A percentile compares a stretch with the other conserved stretches of the same genome.
Evolutionary conservation across 2,113 vertebrate species (phyloP).

Genomic region (Lophura nycthemera): DNA sequence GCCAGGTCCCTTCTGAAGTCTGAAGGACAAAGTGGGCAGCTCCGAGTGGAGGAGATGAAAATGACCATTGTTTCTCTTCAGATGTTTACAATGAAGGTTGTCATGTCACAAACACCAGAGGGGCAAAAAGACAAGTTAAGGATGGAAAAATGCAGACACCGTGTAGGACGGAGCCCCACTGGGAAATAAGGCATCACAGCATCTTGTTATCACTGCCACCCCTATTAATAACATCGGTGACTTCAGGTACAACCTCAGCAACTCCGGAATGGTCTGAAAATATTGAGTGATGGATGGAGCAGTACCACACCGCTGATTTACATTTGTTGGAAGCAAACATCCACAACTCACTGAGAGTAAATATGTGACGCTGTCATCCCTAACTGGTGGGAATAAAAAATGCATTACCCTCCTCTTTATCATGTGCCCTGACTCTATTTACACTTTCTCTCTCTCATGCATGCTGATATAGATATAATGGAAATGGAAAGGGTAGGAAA

Average conservation of each 20-base stretch:
- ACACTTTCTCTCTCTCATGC: slow-evolving; percentile 27
- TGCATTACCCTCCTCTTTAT: slow-evolving; percentile 42
- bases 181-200: slow-evolving; percentile 37
- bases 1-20: background rate
- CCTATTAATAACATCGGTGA: slow-evolving; percentile 30
- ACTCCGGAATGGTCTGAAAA: slow-evolving; percentile 43
- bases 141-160: slow-evolving; percentile 37
- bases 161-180: background rate
- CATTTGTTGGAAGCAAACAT: slow-evolving; percentile 45
- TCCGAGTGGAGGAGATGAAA: background rate
- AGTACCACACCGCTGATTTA: slow-evolving; percentile 32
- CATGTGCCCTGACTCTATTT: slow-evolving; percentile 34
- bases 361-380: slow-evolving; percentile 44
- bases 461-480: slow-evolving; percentile 18
- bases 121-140: background rate
- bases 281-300: slow-evolving; percentile 16
- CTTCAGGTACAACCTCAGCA: slow-evolving; percentile 43
- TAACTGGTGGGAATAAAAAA: slow-evolving; percentile 58
- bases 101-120: slow-evolving; percentile 28
- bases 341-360: slow-evolving; percentile 23
- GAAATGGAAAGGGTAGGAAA: slow-evolving; percentile 32
- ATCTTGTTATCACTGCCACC: slow-evolving; percentile 26
- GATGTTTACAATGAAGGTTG: background rate
- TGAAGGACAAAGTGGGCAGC: background rate
- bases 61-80: background rate